Evolutionary conservation across 2,797 vertebrate genomes (phyloP).

Genomic region (Acipenser oxyrinchus): DNA sequence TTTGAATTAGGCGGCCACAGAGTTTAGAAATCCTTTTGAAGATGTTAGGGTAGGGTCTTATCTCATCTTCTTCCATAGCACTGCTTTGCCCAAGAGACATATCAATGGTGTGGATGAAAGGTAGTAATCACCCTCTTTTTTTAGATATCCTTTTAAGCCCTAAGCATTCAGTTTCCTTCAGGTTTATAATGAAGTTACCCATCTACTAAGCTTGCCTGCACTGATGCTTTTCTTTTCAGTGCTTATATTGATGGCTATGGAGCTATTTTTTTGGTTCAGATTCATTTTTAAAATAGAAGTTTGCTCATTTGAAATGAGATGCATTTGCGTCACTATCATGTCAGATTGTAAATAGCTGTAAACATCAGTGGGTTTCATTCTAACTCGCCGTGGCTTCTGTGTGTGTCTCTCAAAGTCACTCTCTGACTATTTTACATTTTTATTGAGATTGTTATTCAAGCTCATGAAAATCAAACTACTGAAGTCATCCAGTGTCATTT

Average conservation of each 20-base stretch:
- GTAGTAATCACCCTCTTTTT: not conserved
- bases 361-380: too few species aligned
- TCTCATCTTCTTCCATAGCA: conserved; percentile 4
- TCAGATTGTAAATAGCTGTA: too few species aligned
- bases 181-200: conserved; percentile 2
- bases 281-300: not conserved
- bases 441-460: too few species aligned
- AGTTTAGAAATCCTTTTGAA: conserved; percentile 7
- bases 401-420: too few species aligned
- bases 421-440: too few species aligned
- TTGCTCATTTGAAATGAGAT: too few species aligned
- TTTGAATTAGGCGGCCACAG: not conserved
- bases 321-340: too few species aligned
- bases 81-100: conserved; percentile 8
- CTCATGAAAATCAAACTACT: too few species aligned
- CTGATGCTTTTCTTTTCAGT: not conserved
- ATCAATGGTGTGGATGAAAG: conserved; percentile 1
- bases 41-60: conserved; percentile 9
- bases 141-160: conserved; percentile 2
- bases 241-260: not conserved
- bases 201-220: not conserved
- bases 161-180: conserved; percentile 3
- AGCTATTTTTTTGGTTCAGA: not conserved
- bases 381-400: too few species aligned
- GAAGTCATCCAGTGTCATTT: too few species aligned